Percentiles rank a stretch among this genome's conserved stretches.
These are phyloP conservation scores for Polylopha cassiicola DNA, from an alignment of 2,888 invertebrate species.

Conservation along the genomic window DNA sequence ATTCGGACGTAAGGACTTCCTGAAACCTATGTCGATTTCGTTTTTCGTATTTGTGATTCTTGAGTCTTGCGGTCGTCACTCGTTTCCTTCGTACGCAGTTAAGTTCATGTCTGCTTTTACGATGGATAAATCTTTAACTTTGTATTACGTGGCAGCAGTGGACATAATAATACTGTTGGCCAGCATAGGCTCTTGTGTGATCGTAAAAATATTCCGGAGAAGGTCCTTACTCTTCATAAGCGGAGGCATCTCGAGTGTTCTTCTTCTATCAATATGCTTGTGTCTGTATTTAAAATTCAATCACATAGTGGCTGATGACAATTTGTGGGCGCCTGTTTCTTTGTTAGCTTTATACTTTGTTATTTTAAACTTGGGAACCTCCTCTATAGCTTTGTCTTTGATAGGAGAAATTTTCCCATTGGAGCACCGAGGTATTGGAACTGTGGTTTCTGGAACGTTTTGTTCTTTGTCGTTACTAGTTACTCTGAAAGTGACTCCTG, in stretches of 20 bases:
- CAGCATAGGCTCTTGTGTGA: conserved; percentile 38
- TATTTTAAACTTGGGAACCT: conserved; percentile 51
- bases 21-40: conserved; percentile 43
- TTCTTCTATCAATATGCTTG: conserved; percentile 36
- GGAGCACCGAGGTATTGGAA: conserved; percentile 45
- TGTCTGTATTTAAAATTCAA: conserved; percentile 39
- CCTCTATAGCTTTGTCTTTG: conserved; percentile 49
- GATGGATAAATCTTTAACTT: conserved; percentile 36
- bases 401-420: conserved; percentile 56
- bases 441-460: conserved; percentile 36
- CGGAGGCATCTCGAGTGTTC: conserved; percentile 38
- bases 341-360: conserved; percentile 46
- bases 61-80: conserved; percentile 48
- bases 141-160: conserved; percentile 44
- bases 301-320: conserved; percentile 32
- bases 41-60: conserved; percentile 36
- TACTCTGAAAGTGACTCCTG: conserved; percentile 42
- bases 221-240: conserved; percentile 45
- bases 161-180: conserved; percentile 46
- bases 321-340: conserved; percentile 37
- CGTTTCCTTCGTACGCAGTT: conserved; percentile 50
- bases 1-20: conserved; percentile 45
- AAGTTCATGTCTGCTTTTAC: conserved; percentile 47
- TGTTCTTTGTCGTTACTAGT: conserved; percentile 38
- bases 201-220: conserved; percentile 46